Evolutionary conservation across 2,797 vertebrate genomes (phyloP), one percentile per base, ranked within the genome.

Genomic region (Octomys mimax): DNA sequence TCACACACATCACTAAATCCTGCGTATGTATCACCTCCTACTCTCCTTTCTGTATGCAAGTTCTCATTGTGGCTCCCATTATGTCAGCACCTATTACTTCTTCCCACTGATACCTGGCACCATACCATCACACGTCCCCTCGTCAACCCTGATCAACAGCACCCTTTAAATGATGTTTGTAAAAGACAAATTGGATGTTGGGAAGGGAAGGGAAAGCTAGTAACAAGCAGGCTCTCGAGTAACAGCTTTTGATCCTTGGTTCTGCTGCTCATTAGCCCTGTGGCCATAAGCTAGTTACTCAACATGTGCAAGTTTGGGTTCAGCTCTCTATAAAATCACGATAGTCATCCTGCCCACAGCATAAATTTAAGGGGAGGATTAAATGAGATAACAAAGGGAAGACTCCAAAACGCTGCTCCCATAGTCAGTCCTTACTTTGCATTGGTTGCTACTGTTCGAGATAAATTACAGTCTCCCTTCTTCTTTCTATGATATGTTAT

Each of bases 381-480:
- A 96, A 90, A 73, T 78, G 49, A 92, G 39, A 82, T 84, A 88
- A 82, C 54, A 62, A 73, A 75, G 73, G 14, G 61, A 92, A 92
- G 66, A n/a, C 24, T 10, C 21, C 31, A 61, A 42, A 52, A 4
- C 64, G 19, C 18, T 70, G 46, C 24, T 86, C 33, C 10, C 3
- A 59, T 26, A 54, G 39, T 46, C 81, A 85, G 11, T 1, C 64
- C 57, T 80, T 24, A n/a, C 0, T 79, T 33, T 4, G 26, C 14
- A 7, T 12, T 46, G 46, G 1, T 10, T n/a, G 5, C 39, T 86
- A 28, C 42, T 78, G 54, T 39, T 33, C 11, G 64, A 24, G 26
- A 46, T 57, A 28, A 89, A 52, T 75, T 31, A 59, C 12, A 61
- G 52, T 59, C 5, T 90, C 66, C n/a, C 49, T 87, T 81, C 22